A percentile compares a stretch with the other conserved stretches of the same genome.
Evolutionary conservation across 2,797 vertebrate genomes (phyloP).

Genomic region (Cryptoprocta ferox): DNA sequence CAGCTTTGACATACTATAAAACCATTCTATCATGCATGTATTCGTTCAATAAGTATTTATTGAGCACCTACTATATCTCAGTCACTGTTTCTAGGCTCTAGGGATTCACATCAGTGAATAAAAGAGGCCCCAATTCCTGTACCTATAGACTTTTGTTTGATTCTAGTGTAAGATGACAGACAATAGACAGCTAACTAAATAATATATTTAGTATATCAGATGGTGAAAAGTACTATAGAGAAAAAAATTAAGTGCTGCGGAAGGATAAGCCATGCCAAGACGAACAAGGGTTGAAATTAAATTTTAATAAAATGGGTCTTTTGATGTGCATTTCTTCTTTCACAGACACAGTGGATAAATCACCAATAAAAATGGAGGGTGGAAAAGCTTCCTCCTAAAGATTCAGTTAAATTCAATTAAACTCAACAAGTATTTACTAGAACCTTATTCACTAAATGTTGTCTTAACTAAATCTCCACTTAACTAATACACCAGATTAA

Average conservation of each 20-base stretch:
- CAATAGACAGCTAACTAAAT: slow-evolving; percentile 18
- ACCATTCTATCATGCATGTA: background rate
- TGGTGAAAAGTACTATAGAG: background rate
- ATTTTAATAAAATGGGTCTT: slow-evolving; percentile 32
- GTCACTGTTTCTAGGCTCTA: background rate
- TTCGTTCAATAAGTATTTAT: background rate
- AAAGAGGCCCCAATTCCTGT: background rate
- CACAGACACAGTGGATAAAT: background rate
- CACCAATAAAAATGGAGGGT: background rate
- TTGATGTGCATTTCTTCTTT: slow-evolving; percentile 16
- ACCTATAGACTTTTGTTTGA: background rate
- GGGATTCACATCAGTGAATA: background rate
- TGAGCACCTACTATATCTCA: background rate
- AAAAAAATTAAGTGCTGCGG: background rate
- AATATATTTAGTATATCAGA: background rate
- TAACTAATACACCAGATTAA: slow-evolving; percentile 9
- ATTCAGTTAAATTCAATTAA: background rate
- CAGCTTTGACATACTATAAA: background rate
- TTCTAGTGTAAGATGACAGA: background rate
- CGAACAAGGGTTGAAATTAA: background rate
- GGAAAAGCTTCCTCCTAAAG: background rate
- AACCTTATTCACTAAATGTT: slow-evolving; percentile 12
- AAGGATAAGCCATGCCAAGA: background rate
- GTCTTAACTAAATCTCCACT: background rate
- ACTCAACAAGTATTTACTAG: slow-evolving; percentile 8